Conservation (phyloP, 1,140 invertebrate genomes). For the Drosophila arawakana region DNA sequence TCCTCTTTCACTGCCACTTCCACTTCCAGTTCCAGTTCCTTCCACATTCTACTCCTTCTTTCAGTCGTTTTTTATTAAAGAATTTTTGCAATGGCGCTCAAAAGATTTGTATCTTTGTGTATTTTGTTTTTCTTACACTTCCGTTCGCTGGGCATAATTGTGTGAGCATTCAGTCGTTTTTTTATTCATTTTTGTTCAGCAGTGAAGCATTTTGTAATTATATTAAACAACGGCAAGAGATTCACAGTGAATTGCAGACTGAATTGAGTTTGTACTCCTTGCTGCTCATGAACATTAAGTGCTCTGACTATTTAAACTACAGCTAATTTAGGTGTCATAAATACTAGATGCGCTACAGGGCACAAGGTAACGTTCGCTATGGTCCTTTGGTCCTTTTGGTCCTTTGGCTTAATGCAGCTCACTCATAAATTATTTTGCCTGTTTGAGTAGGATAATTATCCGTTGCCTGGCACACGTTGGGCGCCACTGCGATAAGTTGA, state of each 20-base stretch:
- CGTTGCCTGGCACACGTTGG: background rate
- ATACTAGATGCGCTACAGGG: background rate
- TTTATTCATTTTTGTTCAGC: background rate
- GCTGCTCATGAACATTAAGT: conserved; percentile 2
- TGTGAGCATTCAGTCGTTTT: background rate
- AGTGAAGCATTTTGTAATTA: background rate
- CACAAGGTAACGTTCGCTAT: background rate
- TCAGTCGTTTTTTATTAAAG: conserved; percentile 17
- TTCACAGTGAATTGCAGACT: background rate
- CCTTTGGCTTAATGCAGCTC: background rate
- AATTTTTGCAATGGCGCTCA: conserved; percentile 4
- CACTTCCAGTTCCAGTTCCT: too few species aligned
- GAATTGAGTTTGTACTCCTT: conserved; percentile 1
- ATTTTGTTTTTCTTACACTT: conserved; percentile 1
- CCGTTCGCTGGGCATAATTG: background rate
- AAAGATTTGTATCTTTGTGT: conserved; percentile 9
- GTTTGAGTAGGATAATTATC: background rate
- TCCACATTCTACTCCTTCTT: background rate
- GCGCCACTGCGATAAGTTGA: background rate
- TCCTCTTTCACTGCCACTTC: background rate
- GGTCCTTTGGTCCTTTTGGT: too few species aligned
- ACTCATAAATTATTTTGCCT: conserved; percentile 3
- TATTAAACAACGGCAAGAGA: background rate
- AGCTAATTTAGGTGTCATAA: background rate
- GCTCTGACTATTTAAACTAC: conserved; percentile 6